Evolutionary conservation across 2,797 vertebrate species (phyloP).

Genomic region (Cossypha polioptera): DNA sequence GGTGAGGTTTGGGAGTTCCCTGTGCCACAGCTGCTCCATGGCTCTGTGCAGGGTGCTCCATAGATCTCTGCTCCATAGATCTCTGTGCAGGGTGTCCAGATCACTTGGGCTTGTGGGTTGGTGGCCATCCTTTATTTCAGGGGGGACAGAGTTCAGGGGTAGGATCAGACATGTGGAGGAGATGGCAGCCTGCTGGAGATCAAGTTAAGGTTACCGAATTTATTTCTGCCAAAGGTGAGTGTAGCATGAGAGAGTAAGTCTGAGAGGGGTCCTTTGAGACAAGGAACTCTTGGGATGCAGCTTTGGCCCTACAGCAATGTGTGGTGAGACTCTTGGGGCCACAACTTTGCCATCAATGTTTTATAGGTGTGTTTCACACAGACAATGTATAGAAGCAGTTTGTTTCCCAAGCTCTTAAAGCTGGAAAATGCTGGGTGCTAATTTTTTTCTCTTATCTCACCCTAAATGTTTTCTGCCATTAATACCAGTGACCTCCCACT

Average conservation of each 20-base stretch:
- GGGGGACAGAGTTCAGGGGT: not conserved
- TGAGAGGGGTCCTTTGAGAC: not conserved
- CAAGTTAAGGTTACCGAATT: not conserved
- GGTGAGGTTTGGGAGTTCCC: conserved; percentile 10
- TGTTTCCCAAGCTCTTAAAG: not conserved
- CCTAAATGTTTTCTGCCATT: not conserved
- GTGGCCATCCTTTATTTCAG: not conserved
- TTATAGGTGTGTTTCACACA: not conserved
- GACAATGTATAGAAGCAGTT: not conserved
- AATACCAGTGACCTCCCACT: not conserved
- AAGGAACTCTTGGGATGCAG: not conserved
- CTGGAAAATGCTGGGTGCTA: not conserved
- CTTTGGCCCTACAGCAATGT: not conserved
- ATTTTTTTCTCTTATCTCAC: not conserved
- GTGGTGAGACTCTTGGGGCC: not conserved
- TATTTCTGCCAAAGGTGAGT: not conserved
- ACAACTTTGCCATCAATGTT: not conserved
- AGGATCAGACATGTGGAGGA: not conserved
- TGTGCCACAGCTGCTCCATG: not conserved
- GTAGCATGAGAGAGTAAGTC: not conserved
- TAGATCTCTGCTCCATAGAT: not conserved
- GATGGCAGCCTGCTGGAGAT: not conserved
- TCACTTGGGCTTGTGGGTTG: not conserved
- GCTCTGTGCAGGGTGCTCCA: not conserved
- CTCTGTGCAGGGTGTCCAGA: not conserved